Evolutionary conservation across 2,888 invertebrate genomes (phyloP).

Genomic region (Byasa hedistus): DNA sequence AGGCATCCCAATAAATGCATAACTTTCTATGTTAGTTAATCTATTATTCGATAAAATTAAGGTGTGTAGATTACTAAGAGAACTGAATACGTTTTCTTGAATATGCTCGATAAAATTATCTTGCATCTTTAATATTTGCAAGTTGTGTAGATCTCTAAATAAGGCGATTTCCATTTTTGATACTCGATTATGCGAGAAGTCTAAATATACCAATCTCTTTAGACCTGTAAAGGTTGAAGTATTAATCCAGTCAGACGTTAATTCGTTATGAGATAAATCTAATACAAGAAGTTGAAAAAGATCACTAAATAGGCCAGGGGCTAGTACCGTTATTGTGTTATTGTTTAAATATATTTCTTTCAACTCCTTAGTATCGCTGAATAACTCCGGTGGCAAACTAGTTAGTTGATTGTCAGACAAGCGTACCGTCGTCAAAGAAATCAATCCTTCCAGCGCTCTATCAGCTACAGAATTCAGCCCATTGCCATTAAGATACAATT

Average conservation of each 20-base stretch:
- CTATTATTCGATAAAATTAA: slow-evolving; percentile 90
- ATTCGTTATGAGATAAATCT: slow-evolving; percentile 88
- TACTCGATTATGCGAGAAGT: slow-evolving; percentile 88
- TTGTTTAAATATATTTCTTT: slow-evolving; percentile 90
- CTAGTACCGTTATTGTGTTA: slow-evolving; percentile 89
- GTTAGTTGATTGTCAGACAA: slow-evolving; percentile 90
- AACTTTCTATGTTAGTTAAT: slow-evolving; percentile 86
- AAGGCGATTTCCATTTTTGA: slow-evolving; percentile 86
- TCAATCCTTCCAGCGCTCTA: slow-evolving; percentile 87
- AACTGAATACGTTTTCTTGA: slow-evolving; percentile 88
- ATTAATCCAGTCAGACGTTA: slow-evolving; percentile 91
- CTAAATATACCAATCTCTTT: slow-evolving; percentile 86
- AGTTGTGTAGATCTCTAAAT: slow-evolving; percentile 87
- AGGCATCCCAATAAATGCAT: slow-evolving; percentile 87
- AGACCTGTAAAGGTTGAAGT: slow-evolving; percentile 89
- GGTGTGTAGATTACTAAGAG: slow-evolving; percentile 88
- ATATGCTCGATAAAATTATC: slow-evolving; percentile 88
- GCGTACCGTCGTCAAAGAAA: slow-evolving; percentile 85
- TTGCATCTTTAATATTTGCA: slow-evolving; percentile 89
- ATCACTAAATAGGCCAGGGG: slow-evolving; percentile 89
- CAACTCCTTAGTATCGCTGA: slow-evolving; percentile 87
- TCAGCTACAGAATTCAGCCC: slow-evolving; percentile 87
- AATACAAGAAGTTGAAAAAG: slow-evolving; percentile 86
- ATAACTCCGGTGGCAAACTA: slow-evolving; percentile 89
- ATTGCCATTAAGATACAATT: slow-evolving; percentile 88